phyloP scores from a whole-genome alignment of 1,140 invertebrate genomes.

The Drosophila leontia region DNA sequence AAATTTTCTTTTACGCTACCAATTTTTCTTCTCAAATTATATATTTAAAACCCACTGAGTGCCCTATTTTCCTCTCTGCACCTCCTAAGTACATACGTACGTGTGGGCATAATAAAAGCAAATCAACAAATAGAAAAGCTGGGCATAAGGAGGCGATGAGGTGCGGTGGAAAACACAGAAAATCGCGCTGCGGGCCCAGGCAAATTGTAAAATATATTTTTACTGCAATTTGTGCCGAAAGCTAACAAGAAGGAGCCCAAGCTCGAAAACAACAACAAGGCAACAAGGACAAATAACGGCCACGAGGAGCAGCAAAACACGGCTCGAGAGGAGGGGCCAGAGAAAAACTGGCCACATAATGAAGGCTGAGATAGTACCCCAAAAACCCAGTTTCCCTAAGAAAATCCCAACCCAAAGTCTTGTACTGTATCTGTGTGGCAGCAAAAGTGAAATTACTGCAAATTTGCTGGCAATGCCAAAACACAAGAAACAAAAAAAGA shows the following conservation, averaged over 20 bases:
- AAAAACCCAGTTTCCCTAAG: slow-evolving; percentile 21
- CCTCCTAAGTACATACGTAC: slow-evolving; percentile 17
- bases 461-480: slow-evolving; percentile 64
- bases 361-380: slow-evolving; percentile 50
- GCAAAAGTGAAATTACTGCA: slow-evolving; percentile 82
- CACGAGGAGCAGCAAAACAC: slow-evolving; percentile 14
- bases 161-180: slow-evolving; percentile 6
- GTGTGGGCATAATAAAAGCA: slow-evolving; percentile 69
- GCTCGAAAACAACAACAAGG: slow-evolving; percentile 57
- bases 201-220: slow-evolving; percentile 81
- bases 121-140: slow-evolving; percentile 69
- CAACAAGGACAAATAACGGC: slow-evolving; percentile 21
- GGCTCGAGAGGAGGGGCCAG: slow-evolving; percentile 25
- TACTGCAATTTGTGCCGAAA: slow-evolving; percentile 80
- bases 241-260: slow-evolving; percentile 49
- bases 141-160: slow-evolving; percentile 13
- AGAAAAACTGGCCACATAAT: slow-evolving; percentile 48
- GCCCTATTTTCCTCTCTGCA: slow-evolving; percentile 5
- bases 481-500: slow-evolving; percentile 16
- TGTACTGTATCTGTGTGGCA: slow-evolving; percentile 34
- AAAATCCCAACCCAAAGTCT: slow-evolving; percentile 4
- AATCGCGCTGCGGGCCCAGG: slow-evolving; percentile 43
- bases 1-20: neutral
- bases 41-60: neutral
- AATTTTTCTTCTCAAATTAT: neutral